Evolutionary conservation across 2,888 invertebrate species (phyloP), one percentile per base, ranked within the genome.

Genomic region (Orchesella flavescens): DNA sequence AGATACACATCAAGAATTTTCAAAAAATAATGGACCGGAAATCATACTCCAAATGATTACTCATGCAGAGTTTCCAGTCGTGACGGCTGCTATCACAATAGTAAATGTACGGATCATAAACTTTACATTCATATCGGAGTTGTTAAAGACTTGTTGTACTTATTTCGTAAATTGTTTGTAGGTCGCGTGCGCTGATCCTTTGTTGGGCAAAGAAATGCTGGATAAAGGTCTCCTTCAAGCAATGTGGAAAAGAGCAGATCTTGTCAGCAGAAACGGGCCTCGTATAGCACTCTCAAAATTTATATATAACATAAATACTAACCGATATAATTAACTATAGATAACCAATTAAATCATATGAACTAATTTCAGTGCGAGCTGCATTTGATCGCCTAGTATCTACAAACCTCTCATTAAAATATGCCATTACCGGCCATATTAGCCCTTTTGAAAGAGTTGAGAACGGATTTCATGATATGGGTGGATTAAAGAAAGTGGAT

Each of bases 361-460:
- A 7, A 44, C 17, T 59, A 19, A 61, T 44, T 57, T 59, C 34
- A 86, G 86, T 88, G n/a, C 63, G 84, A 19, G 90, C 92, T 0
- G 93, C 93, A 0, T 90, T 93, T 12, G 92, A 93, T 69, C 90
- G 92, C 0, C 91, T 94, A 15, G 91, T 94, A 84, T 89, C 91
- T 2, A 92, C 92, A 59, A 92, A 93, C 84, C 91, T 93, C 0
- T 92, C 93, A 0, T 91, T 93, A 43, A 94, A 94, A 89, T 92
- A 94, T 77, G 93, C 93, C 0, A 92, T 93, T 87, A 92, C 92
- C 0, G 93, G 93, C 5, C 91, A 91, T 1, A 89, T 94, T 44
- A 92, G 92, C 1, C 91, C 93, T 53, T 92, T 92, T 84, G 94
- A 94, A 80, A 90, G 92, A 21, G 93, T 93, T 0, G 90, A 91